These are phyloP conservation scores for Drosophila dives DNA, from an alignment of 2,888 invertebrate species.

Conservation along the genomic window DNA sequence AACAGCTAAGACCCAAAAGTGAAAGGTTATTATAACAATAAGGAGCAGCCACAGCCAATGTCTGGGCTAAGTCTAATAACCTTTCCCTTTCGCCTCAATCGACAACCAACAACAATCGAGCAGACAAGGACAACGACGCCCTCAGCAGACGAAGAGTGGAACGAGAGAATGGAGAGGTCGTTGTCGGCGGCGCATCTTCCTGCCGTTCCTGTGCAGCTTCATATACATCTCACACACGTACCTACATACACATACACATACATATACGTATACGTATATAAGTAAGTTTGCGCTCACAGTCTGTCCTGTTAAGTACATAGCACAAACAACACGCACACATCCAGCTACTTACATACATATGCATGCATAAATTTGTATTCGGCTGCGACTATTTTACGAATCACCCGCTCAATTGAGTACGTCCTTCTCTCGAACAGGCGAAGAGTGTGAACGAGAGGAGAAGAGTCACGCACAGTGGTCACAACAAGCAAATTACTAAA, in stretches of 20 bases:
- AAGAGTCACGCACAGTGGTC: slow-evolving; percentile 34
- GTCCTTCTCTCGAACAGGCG: neutral
- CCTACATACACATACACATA: slow-evolving; percentile 11
- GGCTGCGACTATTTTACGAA: slow-evolving; percentile 6
- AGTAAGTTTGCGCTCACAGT: slow-evolving; percentile 34
- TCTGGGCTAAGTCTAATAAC: slow-evolving; percentile 81
- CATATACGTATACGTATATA: neutral
- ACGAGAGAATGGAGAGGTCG: slow-evolving; percentile 12
- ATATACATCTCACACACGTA: slow-evolving; percentile 20
- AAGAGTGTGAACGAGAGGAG: slow-evolving; percentile 8
- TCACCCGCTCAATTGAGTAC: slow-evolving; percentile 6
- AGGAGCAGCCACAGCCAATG: slow-evolving; percentile 59
- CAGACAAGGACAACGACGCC: slow-evolving; percentile 33
- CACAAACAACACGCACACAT: neutral
- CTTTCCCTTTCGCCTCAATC: slow-evolving; percentile 77
- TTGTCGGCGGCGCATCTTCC: slow-evolving; percentile 40
- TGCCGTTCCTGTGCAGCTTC: slow-evolving; percentile 45
- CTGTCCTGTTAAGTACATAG: slow-evolving; percentile 22
- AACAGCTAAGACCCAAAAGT: slow-evolving; percentile 49
- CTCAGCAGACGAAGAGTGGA: slow-evolving; percentile 5
- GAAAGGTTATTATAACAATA: slow-evolving; percentile 76
- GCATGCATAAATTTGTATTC: neutral
- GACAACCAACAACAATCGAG: slow-evolving; percentile 15
- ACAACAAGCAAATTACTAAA: neutral
- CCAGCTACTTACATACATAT: slow-evolving; percentile 1